A percentile compares a stretch with the other conserved stretches of the same genome.
These are phyloP conservation scores for Cryptoprocta ferox DNA, from an alignment of 2,797 vertebrate species.

Conservation along the genomic window DNA sequence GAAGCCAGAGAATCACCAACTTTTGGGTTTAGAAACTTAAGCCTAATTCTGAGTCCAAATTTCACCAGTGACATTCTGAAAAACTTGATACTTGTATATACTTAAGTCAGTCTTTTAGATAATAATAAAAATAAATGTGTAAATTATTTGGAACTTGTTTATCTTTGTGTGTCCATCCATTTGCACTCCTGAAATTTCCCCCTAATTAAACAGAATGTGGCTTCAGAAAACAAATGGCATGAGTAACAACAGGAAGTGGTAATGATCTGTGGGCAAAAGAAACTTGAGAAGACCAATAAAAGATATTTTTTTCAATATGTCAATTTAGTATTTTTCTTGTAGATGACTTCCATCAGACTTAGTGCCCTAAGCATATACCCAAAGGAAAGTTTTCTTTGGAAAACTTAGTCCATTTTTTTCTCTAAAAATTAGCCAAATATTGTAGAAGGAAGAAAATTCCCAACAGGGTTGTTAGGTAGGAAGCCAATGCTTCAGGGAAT, in stretches of 20 bases:
- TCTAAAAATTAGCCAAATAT: constrained; percentile 28
- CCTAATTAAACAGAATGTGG: background rate
- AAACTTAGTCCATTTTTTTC: background rate
- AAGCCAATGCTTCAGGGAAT: background rate
- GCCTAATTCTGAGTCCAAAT: constrained; percentile 44
- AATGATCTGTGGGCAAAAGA: background rate
- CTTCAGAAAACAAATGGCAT: constrained; percentile 9
- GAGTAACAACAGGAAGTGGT: background rate
- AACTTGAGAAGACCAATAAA: background rate
- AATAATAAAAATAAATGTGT: constrained; percentile 17
- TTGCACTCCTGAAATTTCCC: background rate
- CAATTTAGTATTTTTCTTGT: constrained; percentile 37
- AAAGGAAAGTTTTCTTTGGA: background rate
- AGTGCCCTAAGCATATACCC: background rate
- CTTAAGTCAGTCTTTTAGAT: background rate
- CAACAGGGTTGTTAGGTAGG: background rate
- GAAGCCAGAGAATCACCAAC: background rate
- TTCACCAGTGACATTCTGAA: constrained; percentile 6
- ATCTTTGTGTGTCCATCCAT: background rate
- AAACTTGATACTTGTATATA: background rate
- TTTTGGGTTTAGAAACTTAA: constrained; percentile 8
- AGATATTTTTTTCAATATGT: background rate
- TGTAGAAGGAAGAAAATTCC: constrained; percentile 38
- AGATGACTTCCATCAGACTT: background rate
- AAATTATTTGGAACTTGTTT: constrained; percentile 22